Percentiles rank a stretch among this genome's conserved stretches.
phyloP scores from a whole-genome alignment of 2,797 vertebrate genomes.

The Thripadectes ignobilis region DNA sequence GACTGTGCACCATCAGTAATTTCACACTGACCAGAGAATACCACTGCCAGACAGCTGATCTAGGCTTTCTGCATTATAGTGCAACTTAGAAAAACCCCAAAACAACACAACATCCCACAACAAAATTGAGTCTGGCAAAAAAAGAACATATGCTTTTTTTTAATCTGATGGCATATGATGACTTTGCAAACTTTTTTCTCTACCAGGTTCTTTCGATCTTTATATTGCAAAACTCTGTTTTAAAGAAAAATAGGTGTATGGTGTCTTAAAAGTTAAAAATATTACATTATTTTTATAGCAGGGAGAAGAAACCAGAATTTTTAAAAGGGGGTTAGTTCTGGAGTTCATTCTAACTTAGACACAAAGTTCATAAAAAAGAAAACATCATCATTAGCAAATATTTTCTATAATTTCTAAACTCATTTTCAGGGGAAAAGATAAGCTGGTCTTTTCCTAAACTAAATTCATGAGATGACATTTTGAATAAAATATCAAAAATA shows the following conservation, averaged over 20 bases:
- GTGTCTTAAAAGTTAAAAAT: neutral
- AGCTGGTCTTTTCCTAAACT: neutral
- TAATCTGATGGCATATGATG: neutral
- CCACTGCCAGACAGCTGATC: neutral
- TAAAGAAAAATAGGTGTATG: neutral
- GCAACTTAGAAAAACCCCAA: neutral
- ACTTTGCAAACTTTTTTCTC: neutral
- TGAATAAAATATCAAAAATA: neutral
- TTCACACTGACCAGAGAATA: neutral
- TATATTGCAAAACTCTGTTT: neutral
- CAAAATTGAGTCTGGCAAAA: neutral
- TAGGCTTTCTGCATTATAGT: neutral
- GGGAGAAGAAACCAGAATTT: neutral
- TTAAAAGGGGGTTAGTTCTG: neutral
- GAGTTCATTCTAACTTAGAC: neutral
- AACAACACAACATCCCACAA: rapidly evolving
- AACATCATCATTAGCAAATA: rapidly evolving
- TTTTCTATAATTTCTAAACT: neutral
- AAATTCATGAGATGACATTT: neutral
- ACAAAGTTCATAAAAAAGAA: neutral
- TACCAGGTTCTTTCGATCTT: neutral
- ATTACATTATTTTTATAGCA: neutral
- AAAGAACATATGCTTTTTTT: neutral
- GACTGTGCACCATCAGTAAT: neutral
- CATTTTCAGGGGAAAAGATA: neutral